Percentiles rank a stretch among this genome's conserved stretches.
phyloP scores from a whole-genome alignment of 2,797 vertebrate genomes.

The Amazona finschi region DNA sequence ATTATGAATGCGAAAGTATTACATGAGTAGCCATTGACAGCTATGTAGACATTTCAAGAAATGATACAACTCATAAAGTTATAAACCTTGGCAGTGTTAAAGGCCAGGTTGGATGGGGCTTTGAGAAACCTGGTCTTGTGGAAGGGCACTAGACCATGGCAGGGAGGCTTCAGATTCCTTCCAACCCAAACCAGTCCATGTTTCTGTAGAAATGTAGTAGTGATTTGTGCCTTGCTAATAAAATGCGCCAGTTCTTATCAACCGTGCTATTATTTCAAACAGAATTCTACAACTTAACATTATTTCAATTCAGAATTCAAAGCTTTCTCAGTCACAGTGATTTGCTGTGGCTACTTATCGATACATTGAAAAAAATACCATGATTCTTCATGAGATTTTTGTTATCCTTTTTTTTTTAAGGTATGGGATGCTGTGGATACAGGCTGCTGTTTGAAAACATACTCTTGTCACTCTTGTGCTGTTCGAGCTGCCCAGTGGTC shows the following conservation, averaged over 20 bases:
- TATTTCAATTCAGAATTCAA: not conserved
- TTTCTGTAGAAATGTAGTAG: not conserved
- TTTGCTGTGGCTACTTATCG: not conserved
- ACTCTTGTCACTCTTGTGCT: conserved; percentile 82
- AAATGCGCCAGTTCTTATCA: not conserved
- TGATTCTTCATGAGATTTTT: not conserved
- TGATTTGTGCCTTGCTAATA: not conserved
- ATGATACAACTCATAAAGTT: not conserved
- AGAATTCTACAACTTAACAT: not conserved
- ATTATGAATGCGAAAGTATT: not conserved
- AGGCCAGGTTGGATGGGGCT: not conserved
- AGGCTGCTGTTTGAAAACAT: conserved; percentile 85
- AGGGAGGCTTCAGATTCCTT: not conserved
- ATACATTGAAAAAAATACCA: not conserved
- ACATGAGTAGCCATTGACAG: not conserved
- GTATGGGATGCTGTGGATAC: conserved; percentile 91
- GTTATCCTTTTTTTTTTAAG: conserved; percentile 70
- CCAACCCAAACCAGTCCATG: not conserved
- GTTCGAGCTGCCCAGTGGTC: conserved; percentile 90
- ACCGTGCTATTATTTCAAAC: not conserved
- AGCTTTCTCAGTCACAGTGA: not conserved
- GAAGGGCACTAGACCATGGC: not conserved
- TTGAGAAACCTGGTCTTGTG: not conserved
- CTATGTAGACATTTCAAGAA: not conserved
- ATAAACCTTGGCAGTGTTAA: not conserved